Conservation (phyloP, 1,140 invertebrate genomes). For the Calephelis nemesis region DNA sequence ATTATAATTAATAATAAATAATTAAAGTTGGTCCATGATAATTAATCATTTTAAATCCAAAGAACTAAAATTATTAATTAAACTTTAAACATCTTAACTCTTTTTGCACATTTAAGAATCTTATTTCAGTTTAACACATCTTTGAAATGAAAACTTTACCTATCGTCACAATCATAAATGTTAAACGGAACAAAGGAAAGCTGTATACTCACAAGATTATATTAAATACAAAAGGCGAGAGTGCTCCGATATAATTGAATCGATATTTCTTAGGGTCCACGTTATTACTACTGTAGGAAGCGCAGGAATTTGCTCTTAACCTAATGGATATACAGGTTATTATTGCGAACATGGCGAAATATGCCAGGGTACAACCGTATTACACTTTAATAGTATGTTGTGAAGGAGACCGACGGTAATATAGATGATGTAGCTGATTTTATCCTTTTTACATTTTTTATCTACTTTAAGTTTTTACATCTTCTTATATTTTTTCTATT, state of each 20-base stretch:
- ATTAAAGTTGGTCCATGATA: too few species aligned
- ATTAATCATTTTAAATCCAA: too few species aligned
- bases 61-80: too few species aligned
- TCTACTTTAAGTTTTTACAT: neutral
- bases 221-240: constrained; percentile 18
- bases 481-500: constrained; percentile 11
- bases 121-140: too few species aligned
- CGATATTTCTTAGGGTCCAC: constrained; percentile 13
- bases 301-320: neutral
- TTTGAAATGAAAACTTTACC: too few species aligned
- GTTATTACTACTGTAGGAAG: neutral
- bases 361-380: constrained; percentile 5
- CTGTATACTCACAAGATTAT: constrained; percentile 27
- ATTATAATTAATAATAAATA: too few species aligned
- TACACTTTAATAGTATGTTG: constrained; percentile 7
- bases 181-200: constrained; percentile 9
- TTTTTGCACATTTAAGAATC: too few species aligned
- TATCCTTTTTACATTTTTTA: constrained; percentile 7
- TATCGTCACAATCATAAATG: neutral
- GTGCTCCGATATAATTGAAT: constrained; percentile 17
- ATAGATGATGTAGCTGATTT: constrained; percentile 15
- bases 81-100: too few species aligned
- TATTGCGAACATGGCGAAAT: constrained; percentile 7
- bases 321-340: constrained; percentile 13
- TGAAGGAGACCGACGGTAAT: neutral